Conservation (phyloP, 2,113 vertebrate genomes). For the Athene cunicularia region DNA sequence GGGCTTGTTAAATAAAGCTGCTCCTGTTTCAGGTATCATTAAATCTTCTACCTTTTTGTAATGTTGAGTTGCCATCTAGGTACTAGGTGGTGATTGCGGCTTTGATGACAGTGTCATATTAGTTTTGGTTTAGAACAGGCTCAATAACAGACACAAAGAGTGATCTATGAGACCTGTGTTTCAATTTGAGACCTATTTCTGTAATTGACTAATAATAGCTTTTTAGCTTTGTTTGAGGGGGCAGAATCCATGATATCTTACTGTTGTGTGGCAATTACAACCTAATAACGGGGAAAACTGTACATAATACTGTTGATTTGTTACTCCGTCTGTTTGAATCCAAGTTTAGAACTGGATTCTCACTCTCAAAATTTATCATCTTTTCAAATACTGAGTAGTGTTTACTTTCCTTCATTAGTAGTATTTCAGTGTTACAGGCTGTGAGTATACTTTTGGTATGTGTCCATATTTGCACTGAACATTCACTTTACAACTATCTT, state of each 20-base stretch:
- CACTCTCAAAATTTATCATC: neutral
- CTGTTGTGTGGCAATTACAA: neutral
- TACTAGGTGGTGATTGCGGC: neutral
- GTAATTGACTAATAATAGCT: neutral
- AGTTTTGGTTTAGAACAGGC: neutral
- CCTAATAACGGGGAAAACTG: neutral
- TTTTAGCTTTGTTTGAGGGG: neutral
- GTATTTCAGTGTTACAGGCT: neutral
- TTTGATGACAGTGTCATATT: accelerated
- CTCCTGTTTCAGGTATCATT: constrained; percentile 89
- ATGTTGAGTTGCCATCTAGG: neutral
- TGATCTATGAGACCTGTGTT: neutral
- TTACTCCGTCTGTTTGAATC: neutral
- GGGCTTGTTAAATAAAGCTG: constrained; percentile 96
- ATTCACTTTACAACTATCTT: neutral
- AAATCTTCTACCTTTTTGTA: neutral
- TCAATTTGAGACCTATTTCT: neutral
- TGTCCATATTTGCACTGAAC: neutral
- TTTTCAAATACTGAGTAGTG: neutral
- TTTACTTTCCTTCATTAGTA: neutral
- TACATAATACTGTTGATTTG: neutral
- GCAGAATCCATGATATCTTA: neutral
- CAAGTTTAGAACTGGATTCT: neutral
- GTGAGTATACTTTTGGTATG: neutral
- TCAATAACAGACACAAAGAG: neutral